Percentiles rank a stretch among this genome's conserved stretches.
phyloP scores from a whole-genome alignment of 2,888 invertebrate genomes.

The Apodemia hepburni region DNA sequence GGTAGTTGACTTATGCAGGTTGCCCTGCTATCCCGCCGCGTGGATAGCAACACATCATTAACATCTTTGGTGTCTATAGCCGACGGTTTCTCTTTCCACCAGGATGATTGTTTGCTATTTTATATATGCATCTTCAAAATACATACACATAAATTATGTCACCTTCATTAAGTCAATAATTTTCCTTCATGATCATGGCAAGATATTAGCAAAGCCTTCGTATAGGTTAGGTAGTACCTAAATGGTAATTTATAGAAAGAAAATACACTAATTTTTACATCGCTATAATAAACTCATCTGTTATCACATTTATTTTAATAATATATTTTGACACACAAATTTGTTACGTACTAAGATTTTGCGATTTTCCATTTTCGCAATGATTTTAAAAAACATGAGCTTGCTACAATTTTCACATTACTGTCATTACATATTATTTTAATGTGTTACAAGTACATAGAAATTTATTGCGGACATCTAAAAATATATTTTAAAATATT shows the following conservation, averaged over 20 bases:
- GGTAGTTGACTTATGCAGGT: too few relatives aligned
- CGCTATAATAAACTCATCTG: conserved; percentile 78
- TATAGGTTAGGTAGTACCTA: too few relatives aligned
- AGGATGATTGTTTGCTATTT: too few relatives aligned
- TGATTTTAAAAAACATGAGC: conserved; percentile 40
- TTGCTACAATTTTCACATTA: background rate
- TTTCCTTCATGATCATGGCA: too few relatives aligned
- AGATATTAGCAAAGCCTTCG: too few relatives aligned
- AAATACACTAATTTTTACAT: conserved; percentile 40
- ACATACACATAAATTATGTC: too few relatives aligned
- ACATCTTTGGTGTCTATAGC: too few relatives aligned
- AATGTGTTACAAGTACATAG: background rate
- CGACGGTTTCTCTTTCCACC: too few relatives aligned
- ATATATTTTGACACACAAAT: conserved; percentile 78
- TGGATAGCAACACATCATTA: too few relatives aligned
- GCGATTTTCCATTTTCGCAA: conserved; percentile 53
- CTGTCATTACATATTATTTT: background rate
- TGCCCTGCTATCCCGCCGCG: too few relatives aligned
- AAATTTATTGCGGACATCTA: conserved; percentile 2
- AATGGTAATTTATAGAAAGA: background rate
- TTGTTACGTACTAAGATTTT: conserved; percentile 68
- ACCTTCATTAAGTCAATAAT: too few relatives aligned
- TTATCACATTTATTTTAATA: conserved; percentile 79
- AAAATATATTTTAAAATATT: conserved; percentile 15
- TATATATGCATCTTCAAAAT: too few relatives aligned